Evolutionary conservation across 2,888 invertebrate species (phyloP).

Genomic region (Tenodera sinensis): DNA sequence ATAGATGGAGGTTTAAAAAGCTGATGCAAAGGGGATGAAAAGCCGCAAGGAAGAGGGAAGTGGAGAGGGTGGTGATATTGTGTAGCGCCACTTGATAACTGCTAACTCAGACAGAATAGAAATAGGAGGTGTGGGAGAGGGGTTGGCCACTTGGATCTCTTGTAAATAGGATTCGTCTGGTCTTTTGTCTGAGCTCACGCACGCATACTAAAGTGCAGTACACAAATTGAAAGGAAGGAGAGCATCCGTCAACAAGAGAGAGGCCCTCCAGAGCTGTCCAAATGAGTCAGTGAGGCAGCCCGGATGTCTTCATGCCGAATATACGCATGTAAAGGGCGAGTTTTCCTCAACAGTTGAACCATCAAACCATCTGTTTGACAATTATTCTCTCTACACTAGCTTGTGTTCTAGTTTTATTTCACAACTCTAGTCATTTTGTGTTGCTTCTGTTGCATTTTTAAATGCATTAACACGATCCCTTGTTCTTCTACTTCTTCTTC

Average conservation of each 20-base stretch:
- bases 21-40: neutral
- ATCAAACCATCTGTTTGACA: too few species aligned
- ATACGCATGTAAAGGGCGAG: too few species aligned
- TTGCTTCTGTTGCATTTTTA: too few species aligned
- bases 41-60: too few species aligned
- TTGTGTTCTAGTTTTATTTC: too few species aligned
- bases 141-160: constrained; percentile 22
- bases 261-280: neutral
- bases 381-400: too few species aligned
- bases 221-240: neutral
- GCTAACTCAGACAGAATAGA: constrained; percentile 23
- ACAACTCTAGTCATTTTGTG: too few species aligned
- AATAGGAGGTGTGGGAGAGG: neutral
- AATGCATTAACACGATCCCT: too few species aligned
- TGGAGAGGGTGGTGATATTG: neutral
- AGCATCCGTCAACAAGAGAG: neutral
- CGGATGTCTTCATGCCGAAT: neutral
- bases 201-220: neutral
- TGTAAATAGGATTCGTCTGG: constrained; percentile 21
- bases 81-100: constrained; percentile 22
- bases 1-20: neutral
- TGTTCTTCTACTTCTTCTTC: too few species aligned
- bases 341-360: neutral
- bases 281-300: neutral
- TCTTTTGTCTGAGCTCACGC: constrained; percentile 25